Conservation (phyloP, 37 sponge, comb jelly and placozoan genomes). For the Eunapius fragilis region DNA sequence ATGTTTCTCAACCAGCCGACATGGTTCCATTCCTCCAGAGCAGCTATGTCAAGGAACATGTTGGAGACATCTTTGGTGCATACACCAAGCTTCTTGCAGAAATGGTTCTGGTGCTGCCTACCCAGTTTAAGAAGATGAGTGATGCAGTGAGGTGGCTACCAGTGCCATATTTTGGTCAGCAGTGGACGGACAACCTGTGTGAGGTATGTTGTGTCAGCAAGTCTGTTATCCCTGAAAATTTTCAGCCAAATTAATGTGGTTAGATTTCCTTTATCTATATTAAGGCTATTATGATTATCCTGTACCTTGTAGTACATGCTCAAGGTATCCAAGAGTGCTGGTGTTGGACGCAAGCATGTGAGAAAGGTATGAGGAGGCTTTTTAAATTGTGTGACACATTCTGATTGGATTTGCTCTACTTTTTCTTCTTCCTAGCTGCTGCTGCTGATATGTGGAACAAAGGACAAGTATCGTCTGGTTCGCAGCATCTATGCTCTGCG, state of each 20-base stretch:
- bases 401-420: no score
- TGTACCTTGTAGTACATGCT: slow-evolving; percentile 39
- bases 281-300: not conserved
- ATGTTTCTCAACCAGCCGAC: slow-evolving; percentile 50
- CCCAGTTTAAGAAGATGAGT: slow-evolving; percentile 73
- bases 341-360: slow-evolving; percentile 54
- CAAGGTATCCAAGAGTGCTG: slow-evolving; percentile 41
- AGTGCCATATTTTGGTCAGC: slow-evolving; percentile 37
- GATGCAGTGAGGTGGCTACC: slow-evolving; percentile 37
- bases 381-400: no score
- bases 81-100: slow-evolving; percentile 77
- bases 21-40: slow-evolving; percentile 86
- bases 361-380: slow-evolving; percentile 42
- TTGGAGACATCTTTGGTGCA: slow-evolving; percentile 62
- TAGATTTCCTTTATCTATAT: no score
- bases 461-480: slow-evolving; percentile 78
- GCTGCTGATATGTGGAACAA: slow-evolving; percentile 83
- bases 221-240: no score
- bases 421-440: no score
- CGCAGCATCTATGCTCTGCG: slow-evolving; percentile 73
- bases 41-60: slow-evolving; percentile 73
- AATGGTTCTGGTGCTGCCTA: slow-evolving; percentile 69
- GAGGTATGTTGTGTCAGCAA: slow-evolving; percentile 43
- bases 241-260: no score
- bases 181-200: slow-evolving; percentile 77